Base-by-base conservation (phyloP, 2,888 invertebrate genomes). In the Zonitis immaculata region DNA sequence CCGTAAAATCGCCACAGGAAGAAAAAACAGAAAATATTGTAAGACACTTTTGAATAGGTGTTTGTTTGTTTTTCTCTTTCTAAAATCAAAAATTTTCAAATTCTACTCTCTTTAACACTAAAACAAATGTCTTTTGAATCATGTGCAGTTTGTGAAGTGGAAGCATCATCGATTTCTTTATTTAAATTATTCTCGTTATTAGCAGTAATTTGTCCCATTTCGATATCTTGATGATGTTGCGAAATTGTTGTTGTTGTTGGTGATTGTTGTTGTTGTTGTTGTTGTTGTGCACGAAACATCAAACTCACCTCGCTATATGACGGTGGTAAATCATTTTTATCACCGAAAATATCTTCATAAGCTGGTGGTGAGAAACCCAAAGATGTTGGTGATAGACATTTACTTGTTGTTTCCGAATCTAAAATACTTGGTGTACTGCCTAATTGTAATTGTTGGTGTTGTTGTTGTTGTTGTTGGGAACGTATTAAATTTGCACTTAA, bases 391-490 rank as follows among this genome's bases (percentile, higher is more conserved):
- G 78, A 72, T 42, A 79, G 74, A 7, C 79, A 79, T 56, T 80
- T 80, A 65, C 79, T 79, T n/a, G 78, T 78, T 7, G 78, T 77
- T 58, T 79, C 80, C 8, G 78, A 78, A 51, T 79, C 79, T 62
- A 79, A 73, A 69, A 71, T 73, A 68, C 70, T 79, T 64, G 68
- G 77, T 42, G 68, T 77, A 71, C 73, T 78, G 61, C 59, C 75
- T 57, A 66, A 71, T 65, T 56, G 47, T 30, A 47, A 49, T 35
- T 35, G 35, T 16, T 18, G 9, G 18, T 35, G 35, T 35, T 35
- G 35, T 35, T 35, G 35, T 35, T 35, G 35, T 35, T 35, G 35
- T 18, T 9, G 64, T 73, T 55, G 54, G 64, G n/a, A n/a, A n/a
- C 78, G 71, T 44, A 80, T 76, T 14, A 80, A 71, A 59, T 77